phyloP scores from a whole-genome alignment of 2,797 vertebrate species.

The Poliocrania exsul region DNA sequence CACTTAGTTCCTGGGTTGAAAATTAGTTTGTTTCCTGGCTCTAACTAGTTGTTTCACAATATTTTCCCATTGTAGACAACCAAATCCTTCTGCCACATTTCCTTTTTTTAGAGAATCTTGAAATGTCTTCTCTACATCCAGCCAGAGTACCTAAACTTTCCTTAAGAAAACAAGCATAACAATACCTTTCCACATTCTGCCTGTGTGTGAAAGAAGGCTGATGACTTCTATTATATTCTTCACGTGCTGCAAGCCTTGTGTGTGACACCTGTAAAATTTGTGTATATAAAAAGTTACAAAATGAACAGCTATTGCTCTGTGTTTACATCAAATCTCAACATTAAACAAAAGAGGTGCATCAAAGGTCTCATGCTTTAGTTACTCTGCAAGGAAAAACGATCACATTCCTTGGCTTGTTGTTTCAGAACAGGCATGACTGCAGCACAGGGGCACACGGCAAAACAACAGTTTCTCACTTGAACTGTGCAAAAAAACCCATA shows the following conservation, averaged over 20 bases:
- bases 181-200: conserved; percentile 84
- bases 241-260: conserved; percentile 81
- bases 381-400: background rate
- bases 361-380: background rate
- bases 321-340: background rate
- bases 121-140: background rate
- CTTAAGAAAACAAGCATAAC: background rate
- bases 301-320: accelerated
- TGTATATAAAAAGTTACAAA: background rate
- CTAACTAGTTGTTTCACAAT: background rate
- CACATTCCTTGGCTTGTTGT: background rate
- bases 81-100: background rate
- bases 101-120: background rate
- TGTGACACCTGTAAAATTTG: conserved; percentile 84
- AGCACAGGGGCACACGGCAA: background rate
- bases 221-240: conserved; percentile 80
- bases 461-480: background rate
- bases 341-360: background rate
- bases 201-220: conserved; percentile 79
- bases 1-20: background rate
- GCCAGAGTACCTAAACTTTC: background rate
- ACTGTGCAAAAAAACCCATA: background rate
- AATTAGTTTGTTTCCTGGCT: background rate
- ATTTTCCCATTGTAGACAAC: background rate
- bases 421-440: background rate